A percentile compares a stretch with the other conserved stretches of the same genome.
Conservation (phyloP, 2,113 vertebrate genomes). For the Tinamus guttatus region DNA sequence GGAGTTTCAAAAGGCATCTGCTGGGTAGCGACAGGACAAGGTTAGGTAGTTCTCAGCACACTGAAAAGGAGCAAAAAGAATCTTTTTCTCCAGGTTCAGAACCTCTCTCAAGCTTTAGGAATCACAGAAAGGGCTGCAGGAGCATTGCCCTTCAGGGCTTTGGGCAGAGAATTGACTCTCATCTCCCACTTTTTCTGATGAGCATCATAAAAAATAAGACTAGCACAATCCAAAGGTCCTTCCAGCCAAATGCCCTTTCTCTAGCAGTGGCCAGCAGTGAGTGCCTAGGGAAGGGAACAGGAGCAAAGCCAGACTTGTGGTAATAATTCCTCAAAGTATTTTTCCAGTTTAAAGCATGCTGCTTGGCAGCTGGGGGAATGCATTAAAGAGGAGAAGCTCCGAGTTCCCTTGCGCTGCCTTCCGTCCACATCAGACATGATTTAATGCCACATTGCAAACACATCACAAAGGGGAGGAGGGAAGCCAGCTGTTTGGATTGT, state of each 20-base stretch:
- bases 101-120: not conserved
- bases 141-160: not conserved
- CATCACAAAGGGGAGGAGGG: not conserved
- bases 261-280: not conserved
- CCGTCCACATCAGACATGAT: not conserved
- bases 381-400: not conserved
- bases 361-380: accelerated
- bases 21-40: not conserved
- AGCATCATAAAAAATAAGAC: not conserved
- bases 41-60: not conserved
- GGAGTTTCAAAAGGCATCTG: not conserved
- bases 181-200: accelerated
- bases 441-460: not conserved
- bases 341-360: not conserved
- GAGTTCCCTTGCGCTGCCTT: not conserved
- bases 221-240: not conserved
- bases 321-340: not conserved
- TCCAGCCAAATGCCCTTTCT: not conserved
- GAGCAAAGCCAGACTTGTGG: not conserved
- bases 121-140: not conserved
- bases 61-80: not conserved
- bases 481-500: not conserved
- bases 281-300: not conserved
- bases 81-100: not conserved
- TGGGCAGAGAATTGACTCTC: not conserved